Conservation (phyloP, 2,113 vertebrate genomes). For the Xiphorhynchus elegans region DNA sequence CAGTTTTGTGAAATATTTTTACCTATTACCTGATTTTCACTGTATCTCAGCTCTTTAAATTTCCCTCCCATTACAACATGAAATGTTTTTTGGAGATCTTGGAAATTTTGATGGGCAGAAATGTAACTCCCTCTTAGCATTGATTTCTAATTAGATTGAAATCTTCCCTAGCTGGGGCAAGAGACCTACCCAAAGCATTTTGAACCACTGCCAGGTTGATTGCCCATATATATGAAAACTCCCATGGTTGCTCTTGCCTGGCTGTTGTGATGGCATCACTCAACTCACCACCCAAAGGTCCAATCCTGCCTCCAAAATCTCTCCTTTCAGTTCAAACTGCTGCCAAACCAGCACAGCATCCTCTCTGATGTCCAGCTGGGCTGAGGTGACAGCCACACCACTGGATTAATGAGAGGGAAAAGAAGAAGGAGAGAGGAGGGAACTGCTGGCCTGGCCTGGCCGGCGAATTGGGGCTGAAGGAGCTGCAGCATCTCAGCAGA, state of each 20-base stretch:
- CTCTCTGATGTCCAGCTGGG: neutral
- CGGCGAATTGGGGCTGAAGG: neutral
- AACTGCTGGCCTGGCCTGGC: neutral
- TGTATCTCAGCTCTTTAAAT: neutral
- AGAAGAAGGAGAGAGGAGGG: neutral
- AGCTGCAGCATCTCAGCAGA: neutral
- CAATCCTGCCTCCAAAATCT: neutral
- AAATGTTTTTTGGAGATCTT: neutral
- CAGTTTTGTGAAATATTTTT: neutral
- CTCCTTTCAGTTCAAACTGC: neutral
- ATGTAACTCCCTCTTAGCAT: neutral
- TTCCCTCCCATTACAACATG: neutral
- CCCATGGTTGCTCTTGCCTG: neutral
- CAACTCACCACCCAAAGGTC: neutral
- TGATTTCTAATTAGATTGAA: slow-evolving; percentile 24
- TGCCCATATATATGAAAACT: neutral
- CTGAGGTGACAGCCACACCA: neutral
- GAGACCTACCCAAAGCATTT: slow-evolving; percentile 20
- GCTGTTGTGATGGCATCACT: neutral
- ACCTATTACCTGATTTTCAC: neutral
- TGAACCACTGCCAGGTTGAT: neutral
- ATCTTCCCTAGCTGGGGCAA: neutral
- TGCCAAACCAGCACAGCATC: neutral
- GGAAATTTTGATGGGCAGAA: slow-evolving; percentile 17
- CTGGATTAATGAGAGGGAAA: neutral